Conservation (phyloP, 2,113 vertebrate species). For the Turnix velox region DNA sequence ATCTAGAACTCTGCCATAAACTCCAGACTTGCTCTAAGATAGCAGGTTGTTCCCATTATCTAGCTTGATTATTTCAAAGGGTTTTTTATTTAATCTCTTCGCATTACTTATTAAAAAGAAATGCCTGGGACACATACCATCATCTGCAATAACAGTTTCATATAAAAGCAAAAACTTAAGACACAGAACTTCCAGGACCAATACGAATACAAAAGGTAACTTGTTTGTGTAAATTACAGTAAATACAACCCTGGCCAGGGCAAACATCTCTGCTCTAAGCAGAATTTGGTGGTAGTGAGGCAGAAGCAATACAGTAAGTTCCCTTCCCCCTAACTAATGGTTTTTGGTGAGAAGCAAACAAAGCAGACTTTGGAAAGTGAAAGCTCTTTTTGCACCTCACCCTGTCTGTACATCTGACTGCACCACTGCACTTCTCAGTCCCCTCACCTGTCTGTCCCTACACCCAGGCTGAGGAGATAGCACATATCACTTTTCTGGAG, state of each 20-base stretch:
- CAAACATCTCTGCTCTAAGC: not conserved
- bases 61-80: not conserved
- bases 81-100: not conserved
- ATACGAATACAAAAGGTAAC: not conserved
- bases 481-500: not conserved
- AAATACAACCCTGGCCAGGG: accelerated
- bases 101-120: not conserved
- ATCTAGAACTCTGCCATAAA: not conserved
- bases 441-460: accelerated
- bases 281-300: not conserved
- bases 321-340: not conserved
- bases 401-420: not conserved
- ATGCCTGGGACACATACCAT: not conserved
- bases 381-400: not conserved
- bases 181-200: not conserved
- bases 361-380: not conserved
- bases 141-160: not conserved
- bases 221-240: not conserved
- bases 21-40: not conserved
- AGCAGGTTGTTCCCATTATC: not conserved
- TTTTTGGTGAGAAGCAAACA: not conserved
- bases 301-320: not conserved
- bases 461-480: not conserved
- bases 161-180: not conserved
- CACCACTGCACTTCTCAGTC: no score